Evolutionary conservation across 2,113 vertebrate species (phyloP), one percentile per base, ranked within the genome.

Genomic region (Turnix velox): DNA sequence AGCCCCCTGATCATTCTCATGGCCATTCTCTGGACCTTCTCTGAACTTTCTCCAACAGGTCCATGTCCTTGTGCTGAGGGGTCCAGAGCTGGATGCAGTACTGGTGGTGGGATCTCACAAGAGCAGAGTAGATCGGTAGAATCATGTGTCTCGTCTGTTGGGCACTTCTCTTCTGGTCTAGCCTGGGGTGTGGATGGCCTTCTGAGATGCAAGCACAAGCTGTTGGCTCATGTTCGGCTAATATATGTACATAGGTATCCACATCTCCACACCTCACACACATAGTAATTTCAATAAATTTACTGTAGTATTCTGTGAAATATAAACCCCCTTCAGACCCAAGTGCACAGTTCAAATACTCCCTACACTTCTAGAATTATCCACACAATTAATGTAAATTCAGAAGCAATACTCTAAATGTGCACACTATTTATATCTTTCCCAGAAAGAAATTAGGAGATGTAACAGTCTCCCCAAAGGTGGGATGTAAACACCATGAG

Each of bases 361-460:
- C 59, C 30, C 10, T 73, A 17, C 12, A 6, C 69, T 73, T 94
- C 55, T 51, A 63, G 9, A 3, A 18, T n/a, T 66, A 85, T n/a
- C 51, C 27, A 18, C 30, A 80, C 7, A 71, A n/a, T 62, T 25
- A 71, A 66, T 9, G 14, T 39, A 73, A 78, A 35, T 24, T 62
- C n/a, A 33, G 35, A 73, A 46, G 46, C 7, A 80, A 74, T 27
- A 54, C 20, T 39, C 33, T 69, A 75, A 49, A 54, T 46, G 17
- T 0, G 2, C 9, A 46, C 1, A 0, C 7, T 90, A 18, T 86
- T 95, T 79, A 12, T 90, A 55, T 25, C 68, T 71, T 85, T 90
- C 51, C 14, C n/a, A 71, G 63, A 69, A 85, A 86, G 35, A 69
- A 88, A 92, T 78, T 37, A 88, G 27, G 42, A 94, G 59, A 63